Evolutionary conservation across 2,113 vertebrate species (phyloP).

Genomic region (Microcebus murinus): DNA sequence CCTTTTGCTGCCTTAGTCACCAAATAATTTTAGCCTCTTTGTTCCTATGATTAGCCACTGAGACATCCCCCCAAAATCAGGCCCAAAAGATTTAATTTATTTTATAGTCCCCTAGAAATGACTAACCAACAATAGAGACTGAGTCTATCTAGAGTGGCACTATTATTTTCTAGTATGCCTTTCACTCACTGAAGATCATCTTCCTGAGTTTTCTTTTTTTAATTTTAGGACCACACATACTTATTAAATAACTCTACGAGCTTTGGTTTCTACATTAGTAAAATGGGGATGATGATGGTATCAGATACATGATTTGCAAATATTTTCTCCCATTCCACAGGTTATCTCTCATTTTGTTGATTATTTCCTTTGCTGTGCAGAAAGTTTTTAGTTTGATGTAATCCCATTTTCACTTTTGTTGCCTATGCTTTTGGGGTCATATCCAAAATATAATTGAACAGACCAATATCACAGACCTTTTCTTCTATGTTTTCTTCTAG

Average conservation of each 20-base stretch:
- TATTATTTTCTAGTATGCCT: not conserved
- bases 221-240: not conserved
- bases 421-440: not conserved
- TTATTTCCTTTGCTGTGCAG: not conserved
- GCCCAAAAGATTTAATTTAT: not conserved
- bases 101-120: not conserved
- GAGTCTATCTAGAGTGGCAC: not conserved
- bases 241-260: not conserved
- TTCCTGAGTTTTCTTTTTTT: not conserved
- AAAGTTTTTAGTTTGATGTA: not conserved
- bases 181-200: not conserved
- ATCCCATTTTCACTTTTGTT: not conserved
- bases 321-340: not conserved
- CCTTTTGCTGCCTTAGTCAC: not conserved
- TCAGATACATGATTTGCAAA: not conserved
- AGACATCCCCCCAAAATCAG: not conserved
- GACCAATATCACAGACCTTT: not conserved
- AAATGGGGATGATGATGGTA: not conserved
- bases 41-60: not conserved
- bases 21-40: not conserved
- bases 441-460: not conserved
- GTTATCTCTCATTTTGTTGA: not conserved
- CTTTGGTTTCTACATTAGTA: too few relatives aligned
- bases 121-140: not conserved
- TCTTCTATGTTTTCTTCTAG: not conserved